Conservation (phyloP, 2,797 vertebrate genomes). For the Hozukius guyotensis region DNA sequence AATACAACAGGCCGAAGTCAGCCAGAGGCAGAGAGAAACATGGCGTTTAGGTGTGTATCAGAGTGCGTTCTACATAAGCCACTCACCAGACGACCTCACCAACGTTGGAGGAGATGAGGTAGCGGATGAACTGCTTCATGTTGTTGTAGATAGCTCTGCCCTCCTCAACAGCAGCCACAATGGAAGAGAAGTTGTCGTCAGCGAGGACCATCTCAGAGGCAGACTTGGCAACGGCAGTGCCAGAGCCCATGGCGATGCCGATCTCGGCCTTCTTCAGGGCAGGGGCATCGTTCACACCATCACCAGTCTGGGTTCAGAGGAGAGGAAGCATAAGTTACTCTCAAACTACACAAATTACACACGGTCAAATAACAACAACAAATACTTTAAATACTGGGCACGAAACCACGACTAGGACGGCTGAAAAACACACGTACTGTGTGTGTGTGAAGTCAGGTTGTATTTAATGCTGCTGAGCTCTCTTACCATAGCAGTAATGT, state of each 20-base stretch:
- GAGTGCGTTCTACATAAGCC: not conserved
- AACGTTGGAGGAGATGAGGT: conserved; percentile 97
- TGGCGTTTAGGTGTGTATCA: not conserved
- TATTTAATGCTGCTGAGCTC: not conserved
- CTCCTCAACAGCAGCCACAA: conserved; percentile 94
- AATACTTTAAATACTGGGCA: not conserved
- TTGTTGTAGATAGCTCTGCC: conserved; percentile 98
- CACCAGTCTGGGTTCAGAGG: conserved; percentile 85
- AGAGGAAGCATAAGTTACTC: not conserved
- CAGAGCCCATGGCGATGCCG: conserved; percentile 97
- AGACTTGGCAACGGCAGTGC: conserved; percentile 96
- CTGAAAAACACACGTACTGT: not conserved
- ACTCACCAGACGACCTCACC: conserved; percentile 97
- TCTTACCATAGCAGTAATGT: conserved; percentile 95
- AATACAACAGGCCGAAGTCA: not conserved
- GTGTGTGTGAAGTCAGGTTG: not conserved
- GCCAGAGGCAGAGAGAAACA: not conserved
- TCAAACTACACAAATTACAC: not conserved
- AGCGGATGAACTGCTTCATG: conserved; percentile 98
- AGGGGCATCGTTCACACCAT: conserved; percentile 96
- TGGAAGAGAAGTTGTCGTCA: conserved; percentile 97
- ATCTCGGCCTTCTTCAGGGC: conserved; percentile 97
- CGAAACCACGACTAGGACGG: not conserved
- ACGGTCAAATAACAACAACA: no score
- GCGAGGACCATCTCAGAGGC: conserved; percentile 97